A percentile compares a stretch with the other conserved stretches of the same genome.
phyloP scores from a whole-genome alignment of 2,888 invertebrate genomes.

The Autographa pulchrina region DNA sequence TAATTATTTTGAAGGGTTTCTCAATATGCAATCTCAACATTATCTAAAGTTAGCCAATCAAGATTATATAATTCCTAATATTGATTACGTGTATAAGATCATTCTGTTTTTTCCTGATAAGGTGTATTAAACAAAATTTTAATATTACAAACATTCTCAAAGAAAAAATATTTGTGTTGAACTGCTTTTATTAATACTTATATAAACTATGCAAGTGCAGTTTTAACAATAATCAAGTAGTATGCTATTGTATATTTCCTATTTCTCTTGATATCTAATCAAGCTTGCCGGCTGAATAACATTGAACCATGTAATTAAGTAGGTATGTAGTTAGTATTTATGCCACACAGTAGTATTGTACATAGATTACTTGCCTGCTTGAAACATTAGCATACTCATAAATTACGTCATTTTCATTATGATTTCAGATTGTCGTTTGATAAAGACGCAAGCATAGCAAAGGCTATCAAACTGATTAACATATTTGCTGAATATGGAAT shows the following conservation, averaged over 20 bases:
- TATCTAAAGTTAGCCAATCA: neutral
- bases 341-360: conserved; percentile 6
- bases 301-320: conserved; percentile 16
- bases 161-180: neutral
- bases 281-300: conserved; percentile 11
- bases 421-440: conserved; percentile 96
- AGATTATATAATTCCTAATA: neutral
- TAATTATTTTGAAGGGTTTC: neutral
- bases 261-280: conserved; percentile 1
- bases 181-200: neutral
- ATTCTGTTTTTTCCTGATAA: neutral
- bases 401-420: conserved; percentile 5
- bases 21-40: neutral
- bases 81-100: neutral
- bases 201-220: neutral
- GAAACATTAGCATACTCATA: conserved; percentile 5
- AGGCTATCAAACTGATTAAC: conserved; percentile 96
- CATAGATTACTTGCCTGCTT: conserved; percentile 5
- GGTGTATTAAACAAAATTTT: neutral
- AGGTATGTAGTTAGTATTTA: conserved; percentile 14
- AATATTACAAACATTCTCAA: neutral
- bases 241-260: neutral
- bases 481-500: conserved; percentile 97
- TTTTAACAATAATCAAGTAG: neutral
- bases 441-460: conserved; percentile 96